These are phyloP conservation scores for Mantis religiosa DNA, from an alignment of 2,888 invertebrate genomes.

Conservation along the genomic window DNA sequence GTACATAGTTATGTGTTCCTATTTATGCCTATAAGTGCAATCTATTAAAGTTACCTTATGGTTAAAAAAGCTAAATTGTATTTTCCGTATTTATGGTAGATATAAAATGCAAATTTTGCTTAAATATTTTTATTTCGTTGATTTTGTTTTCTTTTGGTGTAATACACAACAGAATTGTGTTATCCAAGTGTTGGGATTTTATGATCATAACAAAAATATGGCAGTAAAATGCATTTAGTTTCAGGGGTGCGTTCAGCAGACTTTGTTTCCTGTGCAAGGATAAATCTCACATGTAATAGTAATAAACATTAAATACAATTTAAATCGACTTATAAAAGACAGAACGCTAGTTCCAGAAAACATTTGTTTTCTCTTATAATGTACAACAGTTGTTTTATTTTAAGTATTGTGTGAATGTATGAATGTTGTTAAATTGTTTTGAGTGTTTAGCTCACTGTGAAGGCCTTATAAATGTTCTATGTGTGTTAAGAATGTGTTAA, in stretches of 20 bases:
- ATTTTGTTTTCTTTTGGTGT: background rate
- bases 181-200: background rate
- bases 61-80: background rate
- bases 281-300: background rate
- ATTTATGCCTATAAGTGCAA: constrained; percentile 27
- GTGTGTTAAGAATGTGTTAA: background rate
- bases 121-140: background rate
- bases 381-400: background rate
- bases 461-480: background rate
- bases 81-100: background rate
- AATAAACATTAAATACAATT: background rate
- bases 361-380: background rate
- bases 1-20: constrained; percentile 26
- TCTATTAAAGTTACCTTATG: constrained; percentile 27
- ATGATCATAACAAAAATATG: too few species aligned
- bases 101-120: background rate
- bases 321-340: background rate
- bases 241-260: background rate
- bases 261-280: background rate
- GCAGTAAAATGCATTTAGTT: background rate
- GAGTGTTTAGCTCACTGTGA: background rate
- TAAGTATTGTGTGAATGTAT: background rate
- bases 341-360: background rate
- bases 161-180: background rate
- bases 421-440: background rate